These are phyloP conservation scores for Microcebus ravelobensis DNA, from an alignment of 2,113 vertebrate species.

Conservation along the genomic window DNA sequence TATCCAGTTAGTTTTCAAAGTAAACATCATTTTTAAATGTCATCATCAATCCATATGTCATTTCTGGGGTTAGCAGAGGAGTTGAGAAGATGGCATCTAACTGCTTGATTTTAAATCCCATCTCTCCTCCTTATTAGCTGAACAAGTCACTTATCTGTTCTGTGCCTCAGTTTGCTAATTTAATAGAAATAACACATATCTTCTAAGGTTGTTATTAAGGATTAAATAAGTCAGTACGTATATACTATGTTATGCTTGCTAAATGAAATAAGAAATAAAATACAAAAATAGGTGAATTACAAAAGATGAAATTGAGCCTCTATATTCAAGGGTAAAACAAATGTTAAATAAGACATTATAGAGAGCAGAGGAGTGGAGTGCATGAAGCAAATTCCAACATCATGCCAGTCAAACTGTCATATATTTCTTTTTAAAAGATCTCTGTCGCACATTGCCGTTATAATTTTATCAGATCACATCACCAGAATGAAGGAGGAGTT, in stretches of 20 bases:
- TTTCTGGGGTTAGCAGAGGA: not conserved
- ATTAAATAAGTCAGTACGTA: not conserved
- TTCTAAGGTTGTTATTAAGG: not conserved
- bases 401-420: not conserved
- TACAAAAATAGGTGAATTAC: not conserved
- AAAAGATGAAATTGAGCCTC: not conserved
- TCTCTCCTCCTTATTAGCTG: not conserved
- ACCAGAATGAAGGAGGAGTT: not conserved
- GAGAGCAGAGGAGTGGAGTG: not conserved
- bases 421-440: not conserved
- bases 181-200: not conserved
- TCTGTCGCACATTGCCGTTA: not conserved
- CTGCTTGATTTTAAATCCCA: not conserved
- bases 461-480: not conserved
- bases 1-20: not conserved
- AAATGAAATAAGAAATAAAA: conserved; percentile 20
- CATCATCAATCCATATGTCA: not conserved
- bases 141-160: not conserved
- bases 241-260: not conserved
- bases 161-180: not conserved
- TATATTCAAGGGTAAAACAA: not conserved
- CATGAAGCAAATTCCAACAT: not conserved
- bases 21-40: not conserved
- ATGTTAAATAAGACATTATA: not conserved
- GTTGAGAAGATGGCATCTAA: not conserved